phyloP scores from a whole-genome alignment of 2,888 invertebrate species.

The Ametastegia equiseti region DNA sequence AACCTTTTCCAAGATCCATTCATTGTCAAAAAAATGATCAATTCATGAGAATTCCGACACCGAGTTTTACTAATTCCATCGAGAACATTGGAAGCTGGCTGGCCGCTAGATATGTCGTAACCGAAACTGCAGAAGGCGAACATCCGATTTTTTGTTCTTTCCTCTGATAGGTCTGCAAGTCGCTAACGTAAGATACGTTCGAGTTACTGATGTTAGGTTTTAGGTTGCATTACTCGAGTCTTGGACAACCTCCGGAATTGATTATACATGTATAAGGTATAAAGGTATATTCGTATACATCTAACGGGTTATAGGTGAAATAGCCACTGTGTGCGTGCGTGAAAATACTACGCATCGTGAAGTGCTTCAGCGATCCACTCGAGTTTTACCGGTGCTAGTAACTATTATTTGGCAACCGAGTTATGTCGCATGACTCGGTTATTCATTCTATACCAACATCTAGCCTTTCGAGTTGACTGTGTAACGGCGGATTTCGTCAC shows the following conservation, averaged over 20 bases:
- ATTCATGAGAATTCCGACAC: too few species aligned
- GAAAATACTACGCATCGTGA: background rate
- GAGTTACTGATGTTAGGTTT: background rate
- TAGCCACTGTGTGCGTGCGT: background rate
- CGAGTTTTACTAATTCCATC: too few species aligned
- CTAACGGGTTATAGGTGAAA: background rate
- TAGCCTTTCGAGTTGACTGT: constrained; percentile 5
- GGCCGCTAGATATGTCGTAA: too few species aligned
- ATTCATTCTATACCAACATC: background rate
- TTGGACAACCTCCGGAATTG: background rate
- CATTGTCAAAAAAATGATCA: too few species aligned
- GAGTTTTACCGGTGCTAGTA: background rate
- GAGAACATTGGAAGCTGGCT: too few species aligned
- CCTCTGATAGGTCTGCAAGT: background rate
- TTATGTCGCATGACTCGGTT: background rate
- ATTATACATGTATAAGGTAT: background rate
- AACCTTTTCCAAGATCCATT: too few species aligned
- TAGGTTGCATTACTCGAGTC: background rate
- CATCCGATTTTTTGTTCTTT: too few species aligned
- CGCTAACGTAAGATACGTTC: background rate
- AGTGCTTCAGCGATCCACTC: background rate
- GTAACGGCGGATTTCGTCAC: constrained; percentile 21
- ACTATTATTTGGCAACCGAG: background rate
- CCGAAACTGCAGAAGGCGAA: too few species aligned
- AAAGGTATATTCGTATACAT: background rate